phyloP scores from a whole-genome alignment of 2,888 invertebrate species.

The Yponomeuta plumbellus region DNA sequence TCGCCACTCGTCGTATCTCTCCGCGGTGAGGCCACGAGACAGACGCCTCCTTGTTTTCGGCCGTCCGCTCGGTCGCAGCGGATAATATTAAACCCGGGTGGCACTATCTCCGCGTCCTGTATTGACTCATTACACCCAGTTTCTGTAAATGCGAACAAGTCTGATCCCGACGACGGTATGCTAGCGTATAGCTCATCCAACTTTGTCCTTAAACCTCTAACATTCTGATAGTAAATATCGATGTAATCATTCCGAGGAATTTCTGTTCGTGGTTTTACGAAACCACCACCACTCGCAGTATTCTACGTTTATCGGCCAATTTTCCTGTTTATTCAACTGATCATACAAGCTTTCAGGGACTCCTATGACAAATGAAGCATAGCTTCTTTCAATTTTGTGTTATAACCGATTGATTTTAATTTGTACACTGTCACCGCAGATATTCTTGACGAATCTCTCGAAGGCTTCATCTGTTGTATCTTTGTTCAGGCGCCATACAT shows the following conservation, averaged over 20 bases:
- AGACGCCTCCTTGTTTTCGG: conserved; percentile 18
- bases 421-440: conserved; percentile 17
- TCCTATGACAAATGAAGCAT: conserved; percentile 25
- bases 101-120: conserved; percentile 16
- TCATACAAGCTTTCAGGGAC: conserved; percentile 22
- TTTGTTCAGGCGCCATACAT: conserved; percentile 23
- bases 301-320: conserved; percentile 24
- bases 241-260: neutral
- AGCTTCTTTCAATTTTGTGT: conserved; percentile 23
- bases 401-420: conserved; percentile 22
- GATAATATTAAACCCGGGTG: conserved; percentile 16
- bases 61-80: conserved; percentile 19
- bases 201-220: conserved; percentile 17
- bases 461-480: conserved; percentile 19
- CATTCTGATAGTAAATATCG: conserved; percentile 16
- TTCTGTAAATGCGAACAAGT: conserved; percentile 17
- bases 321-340: conserved; percentile 16
- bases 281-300: conserved; percentile 26
- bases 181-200: conserved; percentile 8
- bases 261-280: conserved; percentile 17
- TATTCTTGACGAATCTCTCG: conserved; percentile 14
- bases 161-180: conserved; percentile 3
- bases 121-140: conserved; percentile 18
- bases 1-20: neutral
- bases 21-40: conserved; percentile 14